Conservation (phyloP, 2,113 vertebrate species). For the Thamnaconus septentrionalis region DNA sequence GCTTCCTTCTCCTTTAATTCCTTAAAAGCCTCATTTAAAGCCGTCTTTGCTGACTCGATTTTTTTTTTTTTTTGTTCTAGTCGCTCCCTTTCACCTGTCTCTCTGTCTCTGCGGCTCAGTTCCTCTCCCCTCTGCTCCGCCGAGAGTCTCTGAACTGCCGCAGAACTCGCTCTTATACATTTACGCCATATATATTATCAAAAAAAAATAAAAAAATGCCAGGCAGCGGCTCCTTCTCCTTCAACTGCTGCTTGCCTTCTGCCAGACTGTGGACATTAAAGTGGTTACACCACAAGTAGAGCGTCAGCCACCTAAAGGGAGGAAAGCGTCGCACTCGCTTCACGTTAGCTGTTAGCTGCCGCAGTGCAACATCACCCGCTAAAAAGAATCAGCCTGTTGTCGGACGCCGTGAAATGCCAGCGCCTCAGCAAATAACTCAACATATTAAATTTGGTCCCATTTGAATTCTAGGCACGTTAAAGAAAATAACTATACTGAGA, state of each 20-base stretch:
- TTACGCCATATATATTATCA: slow-evolving; percentile 30
- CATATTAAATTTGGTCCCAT: slow-evolving; percentile 65
- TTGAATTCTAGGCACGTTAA: slow-evolving; percentile 54
- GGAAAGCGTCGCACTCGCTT: slow-evolving; percentile 50
- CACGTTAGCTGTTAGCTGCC: slow-evolving; percentile 51
- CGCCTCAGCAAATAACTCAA: slow-evolving; percentile 71
- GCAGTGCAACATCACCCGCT: slow-evolving; percentile 40
- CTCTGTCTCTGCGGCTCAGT: slow-evolving; percentile 24
- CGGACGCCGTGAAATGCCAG: slow-evolving; percentile 69
- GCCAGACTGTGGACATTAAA: slow-evolving; percentile 57
- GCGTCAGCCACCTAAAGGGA: slow-evolving; percentile 55
- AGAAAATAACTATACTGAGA: slow-evolving; percentile 25
- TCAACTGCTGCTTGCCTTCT: slow-evolving; percentile 44
- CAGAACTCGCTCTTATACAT: slow-evolving; percentile 37
- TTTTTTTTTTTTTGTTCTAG: slow-evolving; percentile 19
- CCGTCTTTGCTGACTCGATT: slow-evolving; percentile 23
- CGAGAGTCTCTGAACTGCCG: slow-evolving; percentile 42
- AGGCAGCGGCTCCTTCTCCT: slow-evolving; percentile 42
- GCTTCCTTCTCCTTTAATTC: slow-evolving; percentile 19
- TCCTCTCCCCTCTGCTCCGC: slow-evolving; percentile 32
- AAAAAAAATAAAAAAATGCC: slow-evolving; percentile 33
- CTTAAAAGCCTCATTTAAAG: slow-evolving; percentile 30
- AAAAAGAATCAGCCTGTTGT: slow-evolving; percentile 53
- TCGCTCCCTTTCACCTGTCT: slow-evolving; percentile 3
- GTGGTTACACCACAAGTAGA: slow-evolving; percentile 53